Base-by-base conservation (phyloP, 1,140 invertebrate species). In the Heliconius nattereri region DNA sequence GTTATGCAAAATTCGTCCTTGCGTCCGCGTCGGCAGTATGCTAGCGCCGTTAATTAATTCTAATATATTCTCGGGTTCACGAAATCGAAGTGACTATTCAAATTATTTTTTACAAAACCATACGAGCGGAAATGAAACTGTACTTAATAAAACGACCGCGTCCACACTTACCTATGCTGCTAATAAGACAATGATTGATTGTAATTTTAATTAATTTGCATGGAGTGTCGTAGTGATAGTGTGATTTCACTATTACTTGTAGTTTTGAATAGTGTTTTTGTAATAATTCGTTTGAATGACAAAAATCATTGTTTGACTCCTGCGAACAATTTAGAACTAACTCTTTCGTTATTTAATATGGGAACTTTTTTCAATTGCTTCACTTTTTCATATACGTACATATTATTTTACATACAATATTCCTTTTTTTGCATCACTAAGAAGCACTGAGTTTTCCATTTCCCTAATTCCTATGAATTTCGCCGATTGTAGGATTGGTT, bases 1-100 rank as follows among this genome's bases (percentile, higher is more conserved):
- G 80, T 76, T 87, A 91, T 91, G 88, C 89, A 87, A 90, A 91
- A 89, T 85, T 90, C 89, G 91, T 91, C 90, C 90, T 92, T 91
- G 91, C 86, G 80, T 45, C 40, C 40, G 40, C 76, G 81, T 76
- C 79, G 76, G 85, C 79, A 11, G 5, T 66, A 6, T 2, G 26
- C 84, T 87, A 85, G 80, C 81, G 79, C 75, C 75, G 35, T 80
- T 89, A 89, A 91, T 91, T 89, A 89, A 91, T 92, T 90, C 80
- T 86, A 91, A 92, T 92, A 78, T 90, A 92, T 92, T 87, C 90
- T 83, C 72, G 85, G 52, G 80, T 81, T 83, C 85, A 86, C 84
- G 85, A 86, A 84, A 89, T 87, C 87, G 81, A 85, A 81, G 78
- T 32, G 84, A 85, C 81, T 86, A 87, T 88, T 87, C 82, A 86